A percentile compares a stretch with the other conserved stretches of the same genome.
Evolutionary conservation across 1,140 invertebrate genomes (phyloP).

Genomic region (Sinella curviseta): DNA sequence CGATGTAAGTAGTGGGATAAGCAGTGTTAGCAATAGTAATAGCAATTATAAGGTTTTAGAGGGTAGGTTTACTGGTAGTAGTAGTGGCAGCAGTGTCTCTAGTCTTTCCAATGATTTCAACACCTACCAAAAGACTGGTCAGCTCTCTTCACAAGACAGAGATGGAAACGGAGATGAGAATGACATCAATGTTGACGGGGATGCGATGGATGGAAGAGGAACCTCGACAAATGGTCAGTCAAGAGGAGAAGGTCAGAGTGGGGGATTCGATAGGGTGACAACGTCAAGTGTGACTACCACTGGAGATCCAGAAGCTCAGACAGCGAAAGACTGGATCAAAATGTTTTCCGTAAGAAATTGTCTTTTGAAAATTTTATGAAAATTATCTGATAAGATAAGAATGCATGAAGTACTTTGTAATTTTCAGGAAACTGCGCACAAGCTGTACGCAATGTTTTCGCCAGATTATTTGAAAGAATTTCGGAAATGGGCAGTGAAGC

Average conservation of each 20-base stretch:
- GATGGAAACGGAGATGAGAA: neutral
- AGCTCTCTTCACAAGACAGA: neutral
- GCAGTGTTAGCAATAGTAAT: neutral
- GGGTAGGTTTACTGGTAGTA: neutral
- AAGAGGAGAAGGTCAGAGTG: neutral
- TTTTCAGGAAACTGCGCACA: constrained; percentile 36
- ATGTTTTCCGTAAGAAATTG: neutral
- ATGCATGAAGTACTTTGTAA: neutral
- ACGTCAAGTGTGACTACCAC: neutral
- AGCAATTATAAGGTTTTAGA: neutral
- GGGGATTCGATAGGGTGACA: neutral
- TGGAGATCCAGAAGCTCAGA: neutral
- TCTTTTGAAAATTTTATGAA: neutral
- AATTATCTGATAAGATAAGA: neutral
- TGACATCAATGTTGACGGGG: neutral
- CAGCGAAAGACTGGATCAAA: constrained; percentile 2
- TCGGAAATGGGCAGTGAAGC: constrained; percentile 37
- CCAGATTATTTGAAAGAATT: constrained; percentile 31
- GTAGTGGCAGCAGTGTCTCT: neutral
- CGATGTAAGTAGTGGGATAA: neutral
- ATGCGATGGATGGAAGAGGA: neutral
- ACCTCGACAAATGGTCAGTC: neutral
- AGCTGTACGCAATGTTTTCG: constrained; percentile 34
- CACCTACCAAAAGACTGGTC: constrained; percentile 6
- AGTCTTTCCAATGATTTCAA: constrained; percentile 1